phyloP scores from a whole-genome alignment of 2,888 invertebrate genomes.

The Ornithoptera priamus region DNA sequence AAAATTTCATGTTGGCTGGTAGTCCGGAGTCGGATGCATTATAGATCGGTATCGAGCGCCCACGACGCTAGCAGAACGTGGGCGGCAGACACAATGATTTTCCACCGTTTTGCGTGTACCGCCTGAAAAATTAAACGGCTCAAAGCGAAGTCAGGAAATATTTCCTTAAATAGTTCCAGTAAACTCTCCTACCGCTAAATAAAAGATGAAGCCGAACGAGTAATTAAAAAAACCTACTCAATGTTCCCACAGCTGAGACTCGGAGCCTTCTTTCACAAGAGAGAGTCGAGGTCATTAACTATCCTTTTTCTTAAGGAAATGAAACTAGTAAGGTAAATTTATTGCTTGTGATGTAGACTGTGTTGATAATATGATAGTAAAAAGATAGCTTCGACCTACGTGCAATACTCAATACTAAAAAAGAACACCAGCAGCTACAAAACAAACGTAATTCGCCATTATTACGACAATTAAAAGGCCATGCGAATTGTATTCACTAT shows the following conservation, averaged over 20 bases:
- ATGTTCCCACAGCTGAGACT: too few relatives aligned
- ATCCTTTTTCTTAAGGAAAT: too few relatives aligned
- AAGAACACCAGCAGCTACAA: conserved; percentile 10
- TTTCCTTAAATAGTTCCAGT: conserved; percentile 10
- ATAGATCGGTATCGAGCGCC: conserved; percentile 31
- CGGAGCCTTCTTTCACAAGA: too few relatives aligned
- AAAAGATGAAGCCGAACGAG: conserved; percentile 3
- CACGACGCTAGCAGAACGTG: conserved; percentile 31
- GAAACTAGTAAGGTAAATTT: too few relatives aligned
- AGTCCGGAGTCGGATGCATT: conserved; percentile 26
- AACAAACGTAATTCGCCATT: conserved; percentile 4
- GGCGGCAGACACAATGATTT: conserved; percentile 28
- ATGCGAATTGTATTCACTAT: conserved; percentile 23
- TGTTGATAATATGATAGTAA: too few relatives aligned
- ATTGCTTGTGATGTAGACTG: too few relatives aligned
- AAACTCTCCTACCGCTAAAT: conserved; percentile 5
- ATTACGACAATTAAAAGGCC: conserved; percentile 18
- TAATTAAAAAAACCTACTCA: too few relatives aligned
- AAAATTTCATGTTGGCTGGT: not conserved
- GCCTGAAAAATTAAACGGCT: conserved; percentile 21
- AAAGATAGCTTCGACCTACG: too few relatives aligned
- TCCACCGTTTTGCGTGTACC: conserved; percentile 13
- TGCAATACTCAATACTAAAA: conserved; percentile 1
- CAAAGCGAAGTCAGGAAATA: not conserved
- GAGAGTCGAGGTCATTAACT: too few relatives aligned